Evolutionary conservation across 2,888 invertebrate species (phyloP).

Genomic region (Leptinotarsa rubiginosa): DNA sequence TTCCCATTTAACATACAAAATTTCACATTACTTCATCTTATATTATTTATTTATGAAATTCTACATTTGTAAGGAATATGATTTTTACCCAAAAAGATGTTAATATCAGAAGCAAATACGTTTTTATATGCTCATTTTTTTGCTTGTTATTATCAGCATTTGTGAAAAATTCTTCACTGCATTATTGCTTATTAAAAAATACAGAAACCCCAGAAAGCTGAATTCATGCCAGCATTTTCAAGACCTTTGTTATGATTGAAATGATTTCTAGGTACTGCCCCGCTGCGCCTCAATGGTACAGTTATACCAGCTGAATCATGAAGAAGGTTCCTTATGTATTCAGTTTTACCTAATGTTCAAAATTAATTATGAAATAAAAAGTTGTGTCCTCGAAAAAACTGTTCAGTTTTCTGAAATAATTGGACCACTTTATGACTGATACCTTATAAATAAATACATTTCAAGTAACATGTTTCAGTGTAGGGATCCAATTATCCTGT

Average conservation of each 20-base stretch:
- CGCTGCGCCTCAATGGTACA: constrained; percentile 61
- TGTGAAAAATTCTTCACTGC: not conserved
- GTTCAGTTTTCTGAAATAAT: not conserved
- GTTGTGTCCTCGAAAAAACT: not conserved
- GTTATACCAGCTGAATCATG: constrained; percentile 65
- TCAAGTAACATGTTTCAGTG: not conserved
- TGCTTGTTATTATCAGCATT: not conserved
- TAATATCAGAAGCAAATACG: too few relatives aligned
- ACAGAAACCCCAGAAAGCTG: constrained; percentile 30
- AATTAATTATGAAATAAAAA: constrained; percentile 17
- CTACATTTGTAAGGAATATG: too few relatives aligned
- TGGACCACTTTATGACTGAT: not conserved
- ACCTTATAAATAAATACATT: not conserved
- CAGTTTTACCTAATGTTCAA: constrained; percentile 61
- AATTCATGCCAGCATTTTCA: constrained; percentile 37
- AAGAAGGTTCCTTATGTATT: constrained; percentile 64
- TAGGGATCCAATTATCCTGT: too few relatives aligned
- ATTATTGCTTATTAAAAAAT: constrained; percentile 9
- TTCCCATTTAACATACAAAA: too few relatives aligned
- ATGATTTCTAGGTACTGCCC: constrained; percentile 63
- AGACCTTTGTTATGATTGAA: constrained; percentile 64
- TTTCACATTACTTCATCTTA: too few relatives aligned
- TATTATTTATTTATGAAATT: too few relatives aligned
- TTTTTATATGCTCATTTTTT: not conserved
- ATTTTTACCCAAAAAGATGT: too few relatives aligned